These are phyloP conservation scores for Chrysomallon squamiferum DNA, from an alignment of 1,140 invertebrate genomes.

Conservation along the genomic window DNA sequence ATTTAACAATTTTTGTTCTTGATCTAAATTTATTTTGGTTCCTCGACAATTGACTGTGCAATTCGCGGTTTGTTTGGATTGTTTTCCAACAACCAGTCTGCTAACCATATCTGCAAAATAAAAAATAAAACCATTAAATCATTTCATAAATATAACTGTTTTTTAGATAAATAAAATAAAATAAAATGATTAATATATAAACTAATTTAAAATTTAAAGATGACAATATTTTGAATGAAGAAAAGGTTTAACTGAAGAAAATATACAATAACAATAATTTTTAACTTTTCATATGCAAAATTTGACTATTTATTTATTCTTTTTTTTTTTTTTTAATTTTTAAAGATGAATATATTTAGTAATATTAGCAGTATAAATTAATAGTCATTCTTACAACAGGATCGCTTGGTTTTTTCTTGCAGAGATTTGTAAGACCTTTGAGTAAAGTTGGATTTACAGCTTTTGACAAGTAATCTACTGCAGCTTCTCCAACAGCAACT, in stretches of 20 bases:
- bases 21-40: slow-evolving; percentile 23
- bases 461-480: slow-evolving; percentile 74
- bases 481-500: slow-evolving; percentile 59
- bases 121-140: not conserved
- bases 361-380: too few species aligned
- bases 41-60: slow-evolving; percentile 33
- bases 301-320: too few species aligned
- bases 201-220: too few species aligned
- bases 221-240: too few species aligned
- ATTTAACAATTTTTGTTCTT: too few species aligned
- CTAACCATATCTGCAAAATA: slow-evolving; percentile 71
- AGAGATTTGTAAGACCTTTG: slow-evolving; percentile 74
- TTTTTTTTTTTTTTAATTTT: too few species aligned
- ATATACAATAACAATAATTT: too few species aligned
- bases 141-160: not conserved
- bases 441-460: slow-evolving; percentile 72
- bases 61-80: slow-evolving; percentile 76
- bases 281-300: too few species aligned
- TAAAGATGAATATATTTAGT: too few species aligned
- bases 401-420: slow-evolving; percentile 75
- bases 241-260: too few species aligned
- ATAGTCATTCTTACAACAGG: slow-evolving; percentile 67
- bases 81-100: slow-evolving; percentile 77
- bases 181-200: too few species aligned
- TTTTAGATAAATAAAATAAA: too few species aligned